Evolutionary conservation across 2,113 vertebrate species (phyloP), one percentile per base, ranked within the genome.

Genomic region (Nematolebias whitei): DNA sequence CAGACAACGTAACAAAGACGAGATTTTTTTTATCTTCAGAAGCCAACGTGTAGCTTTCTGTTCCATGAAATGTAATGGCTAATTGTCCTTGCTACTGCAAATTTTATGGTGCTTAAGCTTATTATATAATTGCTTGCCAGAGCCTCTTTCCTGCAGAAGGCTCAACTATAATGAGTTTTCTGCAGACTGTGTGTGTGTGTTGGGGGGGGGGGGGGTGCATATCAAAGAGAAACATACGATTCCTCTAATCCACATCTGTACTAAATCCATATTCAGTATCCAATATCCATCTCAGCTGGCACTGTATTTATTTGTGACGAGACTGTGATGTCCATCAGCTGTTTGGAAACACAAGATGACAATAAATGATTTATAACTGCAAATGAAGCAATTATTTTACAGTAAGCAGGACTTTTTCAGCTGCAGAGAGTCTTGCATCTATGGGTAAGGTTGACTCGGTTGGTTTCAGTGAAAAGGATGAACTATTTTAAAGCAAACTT

Each of bases 21-120:
- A 67, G 76, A 35, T 71, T 81, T 82, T 80, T 79, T 88, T 89
- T 83, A 90, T 89, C 87, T 89, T 88, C 84, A 88, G 82, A 89
- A 77, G 63, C 68, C 82, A 91, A 79, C 80, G 82, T 90, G 82
- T 81, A 82, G 63, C 72, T 82, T 85, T 85, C 86, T 84, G 61
- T 74, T 67, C 50, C 72, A 53, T 62, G 62, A 54, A 84, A 87
- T 88, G 89, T 90, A 87, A 86, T 74, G 78, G 84, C 88, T 92
- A 90, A 93, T 90, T 89, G 88, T 90, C 84, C 87, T 81, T 82
- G 71, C 87, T 77, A 57, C 87, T 76, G 65, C 69, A 79, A 78
- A 92, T 96, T 94, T 95, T 95, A 94, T 93, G 94, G 92, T 95
- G 91, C 92, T 96, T 95, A 96, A 96, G 93, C 94, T 92, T 93